A percentile compares a stretch with the other conserved stretches of the same genome.
These are phyloP conservation scores for Penaeus vannamei DNA, from an alignment of 1,140 invertebrate species.

Conservation along the genomic window DNA sequence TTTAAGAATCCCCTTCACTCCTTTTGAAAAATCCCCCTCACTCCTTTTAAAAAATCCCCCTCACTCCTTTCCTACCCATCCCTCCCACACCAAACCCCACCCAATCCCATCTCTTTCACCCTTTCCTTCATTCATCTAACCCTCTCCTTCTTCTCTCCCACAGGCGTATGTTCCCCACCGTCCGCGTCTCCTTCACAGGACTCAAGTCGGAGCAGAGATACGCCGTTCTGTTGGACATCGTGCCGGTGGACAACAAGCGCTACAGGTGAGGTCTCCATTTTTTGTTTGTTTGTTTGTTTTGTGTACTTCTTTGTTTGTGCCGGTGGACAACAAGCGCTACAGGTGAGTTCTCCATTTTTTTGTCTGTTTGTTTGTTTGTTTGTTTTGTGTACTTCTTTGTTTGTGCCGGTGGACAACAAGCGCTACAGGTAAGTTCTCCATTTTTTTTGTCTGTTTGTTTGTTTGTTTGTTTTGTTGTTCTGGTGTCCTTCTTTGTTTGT, in stretches of 20 bases:
- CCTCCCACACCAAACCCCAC: neutral
- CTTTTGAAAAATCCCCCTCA: too few species aligned
- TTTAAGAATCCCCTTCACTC: too few species aligned
- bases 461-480: neutral
- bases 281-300: neutral
- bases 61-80: neutral
- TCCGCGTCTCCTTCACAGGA: conserved; percentile 77
- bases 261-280: conserved; percentile 77
- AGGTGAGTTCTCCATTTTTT: conserved; percentile 75
- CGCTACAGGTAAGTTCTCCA: conserved; percentile 78
- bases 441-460: neutral
- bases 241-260: conserved; percentile 79
- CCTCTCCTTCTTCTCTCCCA: conserved; percentile 41
- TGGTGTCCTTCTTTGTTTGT: conserved; percentile 69
- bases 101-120: neutral
- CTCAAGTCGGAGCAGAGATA: conserved; percentile 74
- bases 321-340: conserved; percentile 79
- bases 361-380: neutral
- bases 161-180: conserved; percentile 82
- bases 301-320: conserved; percentile 70
- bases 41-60: too few species aligned
- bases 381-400: neutral
- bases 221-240: conserved; percentile 79
- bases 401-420: conserved; percentile 78
- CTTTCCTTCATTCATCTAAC: neutral